phyloP scores from a whole-genome alignment of 92 coral and sea anemone species.

The Phenganax marumi region DNA sequence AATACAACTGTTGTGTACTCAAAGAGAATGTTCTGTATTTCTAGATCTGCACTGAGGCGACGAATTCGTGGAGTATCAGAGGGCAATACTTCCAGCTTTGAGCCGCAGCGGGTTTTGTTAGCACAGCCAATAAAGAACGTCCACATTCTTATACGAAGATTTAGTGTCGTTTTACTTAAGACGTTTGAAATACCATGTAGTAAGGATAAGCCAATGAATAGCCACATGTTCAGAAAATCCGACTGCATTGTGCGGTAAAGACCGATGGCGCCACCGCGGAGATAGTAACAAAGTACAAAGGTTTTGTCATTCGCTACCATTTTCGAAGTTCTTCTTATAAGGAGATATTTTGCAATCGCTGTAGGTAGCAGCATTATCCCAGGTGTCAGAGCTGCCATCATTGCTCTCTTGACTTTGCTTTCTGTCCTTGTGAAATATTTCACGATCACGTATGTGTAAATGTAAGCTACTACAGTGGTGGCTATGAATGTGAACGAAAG shows the following conservation, averaged over 20 bases:
- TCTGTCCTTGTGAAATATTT: conserved; percentile 38
- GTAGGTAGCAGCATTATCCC: conserved; percentile 38
- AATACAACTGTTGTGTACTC: conserved; percentile 49
- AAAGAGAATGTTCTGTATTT: conserved; percentile 64
- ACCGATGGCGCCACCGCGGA: conserved; percentile 53
- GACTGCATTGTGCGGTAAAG: conserved; percentile 72
- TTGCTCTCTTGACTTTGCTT: conserved; percentile 44
- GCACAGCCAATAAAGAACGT: conserved; percentile 29
- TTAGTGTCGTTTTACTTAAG: conserved; percentile 60
- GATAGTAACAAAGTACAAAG: conserved; percentile 43
- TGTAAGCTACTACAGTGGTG: not conserved
- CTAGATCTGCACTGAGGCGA: conserved; percentile 74
- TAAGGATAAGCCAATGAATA: conserved; percentile 58
- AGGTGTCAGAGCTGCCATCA: conserved; percentile 62
- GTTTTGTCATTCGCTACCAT: conserved; percentile 56
- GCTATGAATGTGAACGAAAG: not conserved
- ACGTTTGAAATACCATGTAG: conserved; percentile 69
- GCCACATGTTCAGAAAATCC: conserved; percentile 57
- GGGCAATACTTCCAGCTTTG: conserved; percentile 28
- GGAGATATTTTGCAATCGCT: conserved; percentile 5
- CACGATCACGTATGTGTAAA: conserved; percentile 40
- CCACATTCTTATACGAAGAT: conserved; percentile 64
- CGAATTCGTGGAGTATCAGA: conserved; percentile 63
- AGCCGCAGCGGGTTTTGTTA: conserved; percentile 36
- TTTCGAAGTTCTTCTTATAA: conserved; percentile 47